These are phyloP conservation scores for Pristionchus arcanus DNA, from an alignment of 2,888 invertebrate species.

Conservation along the genomic window DNA sequence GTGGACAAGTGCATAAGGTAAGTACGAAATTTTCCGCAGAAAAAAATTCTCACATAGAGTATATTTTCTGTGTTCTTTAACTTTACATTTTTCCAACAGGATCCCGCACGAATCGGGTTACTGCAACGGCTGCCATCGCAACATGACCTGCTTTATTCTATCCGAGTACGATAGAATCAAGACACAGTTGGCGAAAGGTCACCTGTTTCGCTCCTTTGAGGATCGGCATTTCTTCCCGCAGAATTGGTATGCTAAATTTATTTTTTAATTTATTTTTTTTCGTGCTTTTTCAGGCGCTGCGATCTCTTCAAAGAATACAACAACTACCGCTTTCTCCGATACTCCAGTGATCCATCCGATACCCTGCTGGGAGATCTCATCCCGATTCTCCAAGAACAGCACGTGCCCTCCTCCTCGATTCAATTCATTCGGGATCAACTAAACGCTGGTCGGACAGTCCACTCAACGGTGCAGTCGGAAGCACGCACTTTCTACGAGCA, in stretches of 20 bases:
- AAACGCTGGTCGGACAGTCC: constrained; percentile 68
- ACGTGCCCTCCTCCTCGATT: constrained; percentile 64
- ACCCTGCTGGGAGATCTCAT: constrained; percentile 63
- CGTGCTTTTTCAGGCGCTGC: constrained; percentile 69
- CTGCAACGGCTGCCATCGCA: constrained; percentile 75
- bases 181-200: constrained; percentile 59
- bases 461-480: constrained; percentile 69
- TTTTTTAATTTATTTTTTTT: too few relatives aligned
- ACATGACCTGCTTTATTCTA: constrained; percentile 75
- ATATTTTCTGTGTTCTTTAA: background rate
- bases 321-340: constrained; percentile 65
- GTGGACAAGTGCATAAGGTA: constrained; percentile 76
- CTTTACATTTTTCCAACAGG: too few relatives aligned
- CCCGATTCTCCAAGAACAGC: constrained; percentile 60
- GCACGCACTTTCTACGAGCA: constrained; percentile 67
- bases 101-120: constrained; percentile 62
- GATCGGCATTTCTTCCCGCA: constrained; percentile 76
- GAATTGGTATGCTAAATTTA: too few relatives aligned
- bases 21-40: too few relatives aligned
- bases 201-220: constrained; percentile 67
- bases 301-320: constrained; percentile 63
- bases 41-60: too few relatives aligned
- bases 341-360: constrained; percentile 65
- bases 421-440: constrained; percentile 66
- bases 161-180: constrained; percentile 72